A percentile compares a stretch with the other conserved stretches of the same genome.
phyloP scores from a whole-genome alignment of 2,888 invertebrate species.

The Ornithoptera alexandrae region DNA sequence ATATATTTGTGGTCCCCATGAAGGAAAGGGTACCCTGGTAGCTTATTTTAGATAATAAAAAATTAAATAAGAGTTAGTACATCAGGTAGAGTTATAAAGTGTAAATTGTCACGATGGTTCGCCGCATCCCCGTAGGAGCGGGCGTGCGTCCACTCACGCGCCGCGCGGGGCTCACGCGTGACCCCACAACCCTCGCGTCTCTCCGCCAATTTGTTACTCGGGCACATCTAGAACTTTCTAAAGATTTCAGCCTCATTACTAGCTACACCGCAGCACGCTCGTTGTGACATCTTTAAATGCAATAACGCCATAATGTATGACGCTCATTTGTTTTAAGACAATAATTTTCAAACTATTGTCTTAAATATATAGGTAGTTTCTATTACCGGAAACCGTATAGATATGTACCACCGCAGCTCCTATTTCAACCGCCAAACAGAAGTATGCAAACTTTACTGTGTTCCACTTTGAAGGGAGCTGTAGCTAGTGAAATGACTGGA shows the following conservation, averaged over 20 bases:
- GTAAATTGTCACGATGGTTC: constrained; percentile 24
- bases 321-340: constrained; percentile 22
- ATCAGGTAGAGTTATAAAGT: constrained; percentile 16
- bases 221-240: constrained; percentile 53
- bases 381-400: too few species aligned
- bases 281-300: constrained; percentile 30
- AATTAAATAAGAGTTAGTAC: constrained; percentile 6
- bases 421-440: too few species aligned
- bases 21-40: not conserved
- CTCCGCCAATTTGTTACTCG: constrained; percentile 57
- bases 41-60: not conserved
- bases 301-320: constrained; percentile 27
- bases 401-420: too few species aligned
- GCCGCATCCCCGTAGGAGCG: constrained; percentile 24
- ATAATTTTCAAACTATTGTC: not conserved
- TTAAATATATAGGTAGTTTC: not conserved
- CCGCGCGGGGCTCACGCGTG: constrained; percentile 44
- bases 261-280: constrained; percentile 22
- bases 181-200: constrained; percentile 54
- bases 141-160: constrained; percentile 52
- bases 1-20: too few species aligned
- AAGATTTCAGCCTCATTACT: constrained; percentile 31
- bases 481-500: too few species aligned
- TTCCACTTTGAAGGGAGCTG: too few species aligned
- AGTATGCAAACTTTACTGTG: too few species aligned